Conservation (phyloP, 2,888 invertebrate species). For the Diachrysia chrysitis region DNA sequence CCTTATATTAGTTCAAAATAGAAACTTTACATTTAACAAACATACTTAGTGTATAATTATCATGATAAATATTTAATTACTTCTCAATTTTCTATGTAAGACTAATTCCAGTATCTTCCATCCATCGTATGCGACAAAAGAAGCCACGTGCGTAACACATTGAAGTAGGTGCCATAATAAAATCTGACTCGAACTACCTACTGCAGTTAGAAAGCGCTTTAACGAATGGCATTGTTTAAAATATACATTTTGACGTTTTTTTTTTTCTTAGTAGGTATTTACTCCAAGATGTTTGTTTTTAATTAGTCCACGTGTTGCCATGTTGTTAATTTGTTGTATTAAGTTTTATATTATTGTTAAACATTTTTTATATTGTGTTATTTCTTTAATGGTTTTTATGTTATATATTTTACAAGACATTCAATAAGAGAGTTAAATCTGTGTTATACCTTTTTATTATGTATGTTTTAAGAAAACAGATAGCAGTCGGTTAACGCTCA, state of each 20-base stretch:
- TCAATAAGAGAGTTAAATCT: background rate
- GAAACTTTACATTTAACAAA: no score
- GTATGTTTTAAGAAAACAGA: background rate
- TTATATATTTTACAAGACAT: background rate
- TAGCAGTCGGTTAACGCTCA: background rate
- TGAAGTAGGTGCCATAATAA: no score
- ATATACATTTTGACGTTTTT: background rate
- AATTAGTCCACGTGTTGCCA: conserved; percentile 23
- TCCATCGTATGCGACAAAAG: no score
- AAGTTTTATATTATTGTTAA: conserved; percentile 52
- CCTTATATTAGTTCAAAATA: background rate
- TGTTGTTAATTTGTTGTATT: conserved; percentile 52
- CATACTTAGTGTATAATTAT: background rate
- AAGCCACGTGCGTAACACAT: no score
- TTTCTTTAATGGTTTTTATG: conserved; percentile 3
- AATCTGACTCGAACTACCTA: background rate
- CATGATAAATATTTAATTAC: background rate
- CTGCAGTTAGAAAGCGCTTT: background rate
- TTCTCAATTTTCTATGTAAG: no score
- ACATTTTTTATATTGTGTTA: conserved; percentile 32
- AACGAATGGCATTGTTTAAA: no score
- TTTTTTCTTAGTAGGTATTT: conserved; percentile 3
- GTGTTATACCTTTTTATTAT: background rate
- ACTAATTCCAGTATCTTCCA: no score
- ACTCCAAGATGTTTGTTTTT: conserved; percentile 9